Evolutionary conservation across 1,140 invertebrate species (phyloP).

Genomic region (Nephotettix cincticeps): DNA sequence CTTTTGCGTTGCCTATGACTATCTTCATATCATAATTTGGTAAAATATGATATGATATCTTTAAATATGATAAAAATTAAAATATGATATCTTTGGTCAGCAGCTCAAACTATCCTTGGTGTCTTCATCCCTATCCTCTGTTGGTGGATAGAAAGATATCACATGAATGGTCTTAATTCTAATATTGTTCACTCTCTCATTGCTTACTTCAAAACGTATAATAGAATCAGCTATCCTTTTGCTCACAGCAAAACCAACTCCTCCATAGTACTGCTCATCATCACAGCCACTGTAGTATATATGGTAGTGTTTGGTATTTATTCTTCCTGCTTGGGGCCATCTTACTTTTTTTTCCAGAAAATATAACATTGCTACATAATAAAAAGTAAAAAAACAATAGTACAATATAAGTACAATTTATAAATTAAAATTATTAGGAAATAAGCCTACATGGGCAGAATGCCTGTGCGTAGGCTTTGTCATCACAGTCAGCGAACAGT

Average conservation of each 20-base stretch:
- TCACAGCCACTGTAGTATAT: conserved; percentile 13
- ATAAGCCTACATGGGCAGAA: no score
- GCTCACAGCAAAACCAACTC: neutral
- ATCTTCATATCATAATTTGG: conserved; percentile 31
- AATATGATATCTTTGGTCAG: conserved; percentile 26
- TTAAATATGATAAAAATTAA: no score
- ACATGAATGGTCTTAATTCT: conserved; percentile 29
- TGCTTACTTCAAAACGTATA: conserved; percentile 10
- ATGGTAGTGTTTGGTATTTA: conserved; percentile 9
- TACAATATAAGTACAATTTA: no score
- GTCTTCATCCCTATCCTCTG: conserved; percentile 29
- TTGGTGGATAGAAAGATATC: conserved; percentile 27
- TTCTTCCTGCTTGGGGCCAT: conserved; percentile 23
- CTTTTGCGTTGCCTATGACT: conserved; percentile 31
- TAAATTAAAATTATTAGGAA: no score
- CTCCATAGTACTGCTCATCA: neutral
- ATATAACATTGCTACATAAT: no score
- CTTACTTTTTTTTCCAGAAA: no score
- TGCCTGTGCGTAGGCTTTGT: no score
- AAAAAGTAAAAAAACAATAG: no score
- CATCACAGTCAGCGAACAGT: no score
- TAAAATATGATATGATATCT: no score
- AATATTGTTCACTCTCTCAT: conserved; percentile 30
- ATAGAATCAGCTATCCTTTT: conserved; percentile 9
- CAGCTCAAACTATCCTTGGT: conserved; percentile 30